phyloP scores from a whole-genome alignment of 2,888 invertebrate genomes.

The Lamproptera curius region DNA sequence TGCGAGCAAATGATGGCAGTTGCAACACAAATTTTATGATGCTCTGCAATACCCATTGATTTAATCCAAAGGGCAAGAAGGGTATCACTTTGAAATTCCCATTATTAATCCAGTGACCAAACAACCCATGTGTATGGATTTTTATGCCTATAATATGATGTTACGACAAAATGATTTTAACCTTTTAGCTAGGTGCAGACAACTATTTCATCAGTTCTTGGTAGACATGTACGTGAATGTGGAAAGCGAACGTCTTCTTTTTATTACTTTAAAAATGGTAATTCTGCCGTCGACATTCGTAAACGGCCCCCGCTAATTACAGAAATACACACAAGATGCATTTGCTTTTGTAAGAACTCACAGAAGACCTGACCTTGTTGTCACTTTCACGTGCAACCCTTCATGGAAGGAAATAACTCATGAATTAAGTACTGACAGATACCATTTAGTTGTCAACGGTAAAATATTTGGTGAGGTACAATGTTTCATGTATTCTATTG shows the following conservation, averaged over 20 bases:
- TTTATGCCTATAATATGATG: conserved; percentile 22
- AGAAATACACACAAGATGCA: conserved; percentile 30
- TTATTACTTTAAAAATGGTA: background rate
- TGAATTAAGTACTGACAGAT: too few species aligned
- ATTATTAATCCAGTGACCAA: conserved; percentile 26
- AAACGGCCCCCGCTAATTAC: conserved; percentile 24
- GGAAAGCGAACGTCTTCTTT: too few species aligned
- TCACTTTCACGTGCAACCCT: too few species aligned
- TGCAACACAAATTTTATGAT: conserved; percentile 36
- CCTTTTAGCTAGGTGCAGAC: conserved; percentile 7
- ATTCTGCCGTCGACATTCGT: conserved; percentile 30
- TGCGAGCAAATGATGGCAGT: background rate
- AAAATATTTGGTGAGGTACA: too few species aligned
- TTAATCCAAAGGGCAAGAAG: conserved; percentile 36
- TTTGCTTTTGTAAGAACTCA: conserved; percentile 35
- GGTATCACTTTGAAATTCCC: conserved; percentile 34
- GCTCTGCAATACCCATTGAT: conserved; percentile 45
- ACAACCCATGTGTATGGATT: conserved; percentile 28
- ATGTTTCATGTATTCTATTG: too few species aligned
- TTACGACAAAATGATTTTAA: conserved; percentile 25
- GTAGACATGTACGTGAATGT: conserved; percentile 21
- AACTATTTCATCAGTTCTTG: conserved; percentile 23
- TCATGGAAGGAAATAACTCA: too few species aligned
- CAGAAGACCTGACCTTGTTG: conserved; percentile 22
- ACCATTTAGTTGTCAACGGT: too few species aligned